Evolutionary conservation across 2,797 vertebrate species (phyloP).

Genomic region (Coluber constrictor): DNA sequence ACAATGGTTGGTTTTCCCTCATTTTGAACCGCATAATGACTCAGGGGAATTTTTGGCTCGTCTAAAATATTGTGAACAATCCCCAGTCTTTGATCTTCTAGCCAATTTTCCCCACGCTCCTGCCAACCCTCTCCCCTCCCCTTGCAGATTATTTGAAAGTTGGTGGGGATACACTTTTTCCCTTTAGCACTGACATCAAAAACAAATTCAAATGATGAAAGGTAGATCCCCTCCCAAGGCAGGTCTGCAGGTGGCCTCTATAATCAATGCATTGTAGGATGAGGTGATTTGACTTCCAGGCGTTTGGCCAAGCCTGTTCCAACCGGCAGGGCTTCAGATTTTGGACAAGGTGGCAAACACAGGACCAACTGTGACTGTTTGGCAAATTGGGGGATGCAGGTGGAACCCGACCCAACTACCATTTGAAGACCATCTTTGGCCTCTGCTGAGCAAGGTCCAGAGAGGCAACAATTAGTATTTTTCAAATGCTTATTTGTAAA

Average conservation of each 20-base stretch:
- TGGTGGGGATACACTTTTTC: not conserved
- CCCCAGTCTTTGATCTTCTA: not conserved
- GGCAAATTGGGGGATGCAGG: not conserved
- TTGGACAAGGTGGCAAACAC: not conserved
- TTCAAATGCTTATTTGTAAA: not conserved
- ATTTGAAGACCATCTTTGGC: not conserved
- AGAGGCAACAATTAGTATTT: not conserved
- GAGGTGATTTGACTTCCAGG: not conserved
- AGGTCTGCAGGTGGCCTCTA: not conserved
- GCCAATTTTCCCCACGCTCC: not conserved
- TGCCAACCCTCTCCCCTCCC: not conserved
- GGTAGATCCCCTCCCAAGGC: not conserved
- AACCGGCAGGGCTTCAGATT: not conserved
- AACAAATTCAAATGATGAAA: not conserved
- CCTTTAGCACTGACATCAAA: not conserved
- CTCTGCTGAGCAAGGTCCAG: not conserved
- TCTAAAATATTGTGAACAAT: not conserved
- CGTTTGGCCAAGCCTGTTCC: not conserved
- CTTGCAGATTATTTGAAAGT: not conserved
- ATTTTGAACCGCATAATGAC: not conserved
- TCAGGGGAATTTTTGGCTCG: not conserved
- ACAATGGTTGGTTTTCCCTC: not conserved
- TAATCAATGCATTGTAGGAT: not conserved
- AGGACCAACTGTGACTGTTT: not conserved
- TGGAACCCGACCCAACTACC: not conserved